phyloP scores from a whole-genome alignment of 2,888 invertebrate genomes.

The Petrolisthes cinctipes region DNA sequence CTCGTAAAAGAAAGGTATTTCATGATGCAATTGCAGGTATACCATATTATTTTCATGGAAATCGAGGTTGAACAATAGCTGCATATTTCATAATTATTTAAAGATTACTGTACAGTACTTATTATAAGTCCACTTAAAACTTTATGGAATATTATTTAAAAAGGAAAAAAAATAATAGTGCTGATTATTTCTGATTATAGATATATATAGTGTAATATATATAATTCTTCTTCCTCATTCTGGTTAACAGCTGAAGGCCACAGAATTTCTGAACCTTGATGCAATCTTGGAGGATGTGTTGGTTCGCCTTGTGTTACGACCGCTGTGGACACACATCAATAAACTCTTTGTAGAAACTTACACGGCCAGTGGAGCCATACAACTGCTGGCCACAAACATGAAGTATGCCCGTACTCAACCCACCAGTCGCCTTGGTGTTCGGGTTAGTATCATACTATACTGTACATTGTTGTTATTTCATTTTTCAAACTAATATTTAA shows the following conservation, averaged over 20 bases:
- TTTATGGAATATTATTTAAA: neutral
- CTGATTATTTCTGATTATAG: too few species aligned
- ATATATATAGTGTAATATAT: neutral
- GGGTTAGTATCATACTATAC: constrained; percentile 37
- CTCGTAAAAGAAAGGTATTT: too few species aligned
- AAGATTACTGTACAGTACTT: neutral
- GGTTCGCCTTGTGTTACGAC: constrained; percentile 89
- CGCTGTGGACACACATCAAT: constrained; percentile 69
- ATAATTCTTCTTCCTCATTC: neutral
- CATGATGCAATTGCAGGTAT: too few species aligned
- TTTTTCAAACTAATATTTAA: neutral
- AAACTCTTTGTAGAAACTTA: constrained; percentile 61
- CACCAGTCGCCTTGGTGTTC: constrained; percentile 53
- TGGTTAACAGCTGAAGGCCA: constrained; percentile 59
- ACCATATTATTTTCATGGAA: too few species aligned
- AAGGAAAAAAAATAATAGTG: neutral
- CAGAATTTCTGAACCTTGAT: constrained; percentile 80
- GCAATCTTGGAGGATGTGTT: constrained; percentile 94
- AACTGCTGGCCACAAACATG: constrained; percentile 63
- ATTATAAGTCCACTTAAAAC: neutral
- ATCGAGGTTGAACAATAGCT: too few species aligned
- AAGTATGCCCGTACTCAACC: constrained; percentile 56
- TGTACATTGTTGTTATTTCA: too few species aligned
- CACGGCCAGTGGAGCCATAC: constrained; percentile 58
- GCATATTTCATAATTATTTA: too few species aligned